Conservation (phyloP, 2,888 invertebrate species). For the Pegoplata infirma region DNA sequence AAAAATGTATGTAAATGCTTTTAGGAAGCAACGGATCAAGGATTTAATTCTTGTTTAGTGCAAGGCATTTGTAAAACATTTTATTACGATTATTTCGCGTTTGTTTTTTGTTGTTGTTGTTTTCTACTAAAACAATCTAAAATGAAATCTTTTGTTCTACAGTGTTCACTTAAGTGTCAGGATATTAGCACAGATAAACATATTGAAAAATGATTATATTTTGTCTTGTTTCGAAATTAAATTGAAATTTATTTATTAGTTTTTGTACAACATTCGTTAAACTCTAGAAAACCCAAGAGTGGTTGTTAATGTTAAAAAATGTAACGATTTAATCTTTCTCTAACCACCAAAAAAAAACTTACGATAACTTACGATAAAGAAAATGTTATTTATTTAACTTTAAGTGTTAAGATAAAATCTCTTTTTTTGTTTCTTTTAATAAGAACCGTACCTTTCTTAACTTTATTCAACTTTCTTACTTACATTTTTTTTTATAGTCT, state of each 20-base stretch:
- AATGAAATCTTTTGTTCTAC: slow-evolving; percentile 15
- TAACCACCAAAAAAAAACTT: background rate
- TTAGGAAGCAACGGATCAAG: background rate
- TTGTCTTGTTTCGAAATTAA: background rate
- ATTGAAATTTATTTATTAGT: slow-evolving; percentile 12
- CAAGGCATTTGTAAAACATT: slow-evolving; percentile 12
- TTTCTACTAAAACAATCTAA: slow-evolving; percentile 7
- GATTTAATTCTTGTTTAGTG: slow-evolving; percentile 18
- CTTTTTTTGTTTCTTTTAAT: background rate
- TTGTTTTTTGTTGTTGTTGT: no score
- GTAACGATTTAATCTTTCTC: background rate
- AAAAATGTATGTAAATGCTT: background rate
- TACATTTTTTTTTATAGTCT: background rate
- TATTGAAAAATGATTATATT: slow-evolving; percentile 23
- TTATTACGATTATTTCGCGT: slow-evolving; percentile 12
- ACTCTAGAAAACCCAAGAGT: background rate
- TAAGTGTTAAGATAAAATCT: background rate
- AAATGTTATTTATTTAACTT: background rate
- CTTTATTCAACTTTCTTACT: background rate
- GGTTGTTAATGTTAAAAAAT: background rate
- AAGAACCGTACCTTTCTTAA: background rate
- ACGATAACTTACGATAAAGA: background rate
- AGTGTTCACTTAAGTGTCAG: slow-evolving; percentile 8
- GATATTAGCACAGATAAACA: background rate
- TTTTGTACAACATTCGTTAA: background rate